Evolutionary conservation across 2,888 invertebrate genomes (phyloP), one percentile per base, ranked within the genome.

Genomic region (Sinelater perroti): DNA sequence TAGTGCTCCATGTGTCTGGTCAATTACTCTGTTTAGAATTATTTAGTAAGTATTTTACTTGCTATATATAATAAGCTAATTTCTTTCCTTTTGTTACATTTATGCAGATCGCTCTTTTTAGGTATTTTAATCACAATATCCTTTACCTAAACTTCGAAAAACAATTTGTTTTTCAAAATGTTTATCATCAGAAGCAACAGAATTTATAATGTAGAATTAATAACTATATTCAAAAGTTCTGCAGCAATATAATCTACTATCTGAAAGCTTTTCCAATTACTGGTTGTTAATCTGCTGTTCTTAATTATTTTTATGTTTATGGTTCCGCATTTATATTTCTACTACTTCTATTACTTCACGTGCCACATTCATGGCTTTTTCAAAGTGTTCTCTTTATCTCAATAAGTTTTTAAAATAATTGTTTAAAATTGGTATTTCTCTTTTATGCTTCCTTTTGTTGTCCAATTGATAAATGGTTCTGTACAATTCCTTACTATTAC

Each of bases 321-420:
- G 33, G 33, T 33, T 33, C 33, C 14, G 6, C 33, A 11, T 33
- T 33, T 33, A 33, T 33, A 10, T 33, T 13, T n/a, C n/a, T n/a
- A n/a, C n/a, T 10, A 33, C 33, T 33, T 33, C 33, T 33, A 11
- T 33, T 33, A 6, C 3, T 30, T 30, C 30, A n/a, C n/a, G n/a
- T 6, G 4, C n/a, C 10, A 13, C 14, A 33, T 33, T 33, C 33
- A 33, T 33, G 13, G 13, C 14, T 33, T 33, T 16, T 13, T 33
- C 13, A 33, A 33, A 33, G 14, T 13, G 11, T 33, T 33, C 33
- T 11, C 14, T 33, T 16, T 16, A 33, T 33, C 33, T n/a, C n/a
- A n/a, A n/a, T n/a, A n/a, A n/a, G n/a, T n/a, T n/a, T n/a, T n/a
- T n/a, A n/a, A n/a, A n/a, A n/a, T n/a, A n/a, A n/a, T n/a, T n/a